Evolutionary conservation across 1,140 invertebrate species (phyloP).

Genomic region (Drosophila auraria): DNA sequence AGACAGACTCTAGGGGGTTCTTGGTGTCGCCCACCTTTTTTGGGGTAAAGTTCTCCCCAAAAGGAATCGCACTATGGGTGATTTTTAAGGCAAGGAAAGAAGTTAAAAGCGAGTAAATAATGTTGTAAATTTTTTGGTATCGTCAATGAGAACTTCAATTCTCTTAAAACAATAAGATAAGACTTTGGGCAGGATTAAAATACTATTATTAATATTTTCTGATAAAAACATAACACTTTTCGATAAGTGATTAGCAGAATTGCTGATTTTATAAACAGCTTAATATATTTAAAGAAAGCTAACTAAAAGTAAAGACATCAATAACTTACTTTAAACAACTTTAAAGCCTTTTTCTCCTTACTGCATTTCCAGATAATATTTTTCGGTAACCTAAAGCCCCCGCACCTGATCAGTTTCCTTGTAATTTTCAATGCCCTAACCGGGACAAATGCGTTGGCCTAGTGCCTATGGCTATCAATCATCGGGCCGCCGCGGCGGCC

Average conservation of each 20-base stretch:
- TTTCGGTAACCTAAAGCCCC: background rate
- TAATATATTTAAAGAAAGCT: rapidly evolving
- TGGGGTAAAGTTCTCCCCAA: background rate
- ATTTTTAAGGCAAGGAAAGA: background rate
- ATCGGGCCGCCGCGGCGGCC: constrained; percentile 40
- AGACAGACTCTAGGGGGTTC: background rate
- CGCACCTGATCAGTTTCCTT: background rate
- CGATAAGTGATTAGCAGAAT: no score
- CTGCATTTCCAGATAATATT: background rate
- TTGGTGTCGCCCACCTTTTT: background rate
- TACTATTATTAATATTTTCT: background rate
- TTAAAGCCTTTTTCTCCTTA: no score
- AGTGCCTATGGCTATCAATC: constrained; percentile 75
- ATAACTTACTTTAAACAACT: background rate
- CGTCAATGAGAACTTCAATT: background rate
- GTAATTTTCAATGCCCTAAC: constrained; percentile 3
- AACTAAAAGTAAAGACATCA: rapidly evolving
- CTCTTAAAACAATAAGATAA: background rate
- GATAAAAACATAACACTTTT: no score
- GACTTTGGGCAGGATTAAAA: no score
- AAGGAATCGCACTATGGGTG: background rate
- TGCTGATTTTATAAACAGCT: no score
- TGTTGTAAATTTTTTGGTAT: background rate
- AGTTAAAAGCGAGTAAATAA: background rate
- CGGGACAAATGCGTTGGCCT: constrained; percentile 29